These are phyloP conservation scores for Standfussiana lucernea DNA, from an alignment of 2,888 invertebrate species.

Conservation along the genomic window DNA sequence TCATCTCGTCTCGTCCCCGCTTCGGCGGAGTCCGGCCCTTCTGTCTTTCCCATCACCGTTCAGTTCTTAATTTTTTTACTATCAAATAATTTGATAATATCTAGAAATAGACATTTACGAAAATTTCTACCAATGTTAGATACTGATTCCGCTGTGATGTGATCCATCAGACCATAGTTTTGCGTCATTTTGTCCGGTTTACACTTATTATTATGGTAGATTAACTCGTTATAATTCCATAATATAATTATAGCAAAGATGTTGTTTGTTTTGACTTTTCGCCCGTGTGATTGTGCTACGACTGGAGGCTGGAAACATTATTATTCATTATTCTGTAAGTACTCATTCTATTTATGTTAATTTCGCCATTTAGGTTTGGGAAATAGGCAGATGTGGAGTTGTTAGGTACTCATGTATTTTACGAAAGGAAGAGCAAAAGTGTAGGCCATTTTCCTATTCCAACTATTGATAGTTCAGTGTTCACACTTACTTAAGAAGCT, in stretches of 20 bases:
- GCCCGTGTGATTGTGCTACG: neutral
- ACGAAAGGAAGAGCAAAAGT: no score
- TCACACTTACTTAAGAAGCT: neutral
- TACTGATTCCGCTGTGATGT: neutral
- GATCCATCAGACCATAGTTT: constrained; percentile 1
- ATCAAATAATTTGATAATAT: neutral
- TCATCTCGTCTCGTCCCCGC: no score
- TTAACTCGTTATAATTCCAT: constrained; percentile 24
- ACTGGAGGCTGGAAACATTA: neutral
- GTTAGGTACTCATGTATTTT: no score
- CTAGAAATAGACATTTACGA: neutral
- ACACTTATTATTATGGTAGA: constrained; percentile 10
- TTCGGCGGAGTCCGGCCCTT: no score
- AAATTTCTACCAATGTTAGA: neutral
- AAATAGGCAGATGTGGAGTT: neutral
- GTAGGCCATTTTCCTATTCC: neutral
- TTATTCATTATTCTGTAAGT: neutral
- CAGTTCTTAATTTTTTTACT: neutral
- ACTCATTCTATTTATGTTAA: neutral
- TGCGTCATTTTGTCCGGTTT: constrained; percentile 12
- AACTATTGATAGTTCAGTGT: neutral
- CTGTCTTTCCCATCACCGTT: neutral
- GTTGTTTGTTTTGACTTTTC: neutral
- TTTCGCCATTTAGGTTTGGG: neutral
- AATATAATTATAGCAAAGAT: constrained; percentile 6